These are phyloP conservation scores for Bucco capensis DNA, from an alignment of 2,113 vertebrate species.

Conservation along the genomic window DNA sequence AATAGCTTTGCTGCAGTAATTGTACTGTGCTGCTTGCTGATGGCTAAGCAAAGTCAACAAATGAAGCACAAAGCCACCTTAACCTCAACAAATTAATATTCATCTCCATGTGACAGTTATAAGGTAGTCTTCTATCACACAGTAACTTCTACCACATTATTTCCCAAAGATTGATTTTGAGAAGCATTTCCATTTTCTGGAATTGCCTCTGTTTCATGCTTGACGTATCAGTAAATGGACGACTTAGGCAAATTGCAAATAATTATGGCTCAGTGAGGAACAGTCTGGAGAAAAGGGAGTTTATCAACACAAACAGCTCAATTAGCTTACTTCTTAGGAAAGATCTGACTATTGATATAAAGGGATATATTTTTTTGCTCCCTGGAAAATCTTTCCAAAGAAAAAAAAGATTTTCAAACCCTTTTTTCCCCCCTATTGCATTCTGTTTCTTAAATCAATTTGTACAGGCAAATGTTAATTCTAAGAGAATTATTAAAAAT, in stretches of 20 bases:
- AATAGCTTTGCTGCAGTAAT: conserved; percentile 78
- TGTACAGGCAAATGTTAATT: neutral
- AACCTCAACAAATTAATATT: conserved; percentile 88
- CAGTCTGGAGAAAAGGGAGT: conserved; percentile 89
- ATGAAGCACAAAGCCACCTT: conserved; percentile 84
- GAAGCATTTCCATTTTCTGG: conserved; percentile 97
- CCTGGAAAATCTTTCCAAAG: conserved; percentile 29
- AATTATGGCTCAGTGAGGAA: conserved; percentile 97
- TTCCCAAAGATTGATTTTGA: conserved; percentile 89
- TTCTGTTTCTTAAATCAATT: conserved; percentile 44
- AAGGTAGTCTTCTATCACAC: conserved; percentile 87
- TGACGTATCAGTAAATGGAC: conserved; percentile 99
- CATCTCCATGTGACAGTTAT: conserved; percentile 86
- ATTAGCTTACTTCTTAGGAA: conserved; percentile 92
- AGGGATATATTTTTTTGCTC: conserved; percentile 66
- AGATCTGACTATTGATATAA: conserved; percentile 86
- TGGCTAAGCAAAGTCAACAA: conserved; percentile 82
- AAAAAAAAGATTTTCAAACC: conserved; percentile 13
- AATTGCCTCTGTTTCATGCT: conserved; percentile 99
- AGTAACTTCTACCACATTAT: conserved; percentile 90
- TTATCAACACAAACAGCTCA: conserved; percentile 97
- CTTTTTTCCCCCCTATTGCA: neutral
- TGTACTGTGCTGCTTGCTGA: conserved; percentile 76
- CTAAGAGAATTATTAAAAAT: conserved; percentile 2
- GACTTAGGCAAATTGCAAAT: conserved; percentile 99